Conservation (phyloP, 1,140 invertebrate species). For the Stegodyphus mimosarum region DNA sequence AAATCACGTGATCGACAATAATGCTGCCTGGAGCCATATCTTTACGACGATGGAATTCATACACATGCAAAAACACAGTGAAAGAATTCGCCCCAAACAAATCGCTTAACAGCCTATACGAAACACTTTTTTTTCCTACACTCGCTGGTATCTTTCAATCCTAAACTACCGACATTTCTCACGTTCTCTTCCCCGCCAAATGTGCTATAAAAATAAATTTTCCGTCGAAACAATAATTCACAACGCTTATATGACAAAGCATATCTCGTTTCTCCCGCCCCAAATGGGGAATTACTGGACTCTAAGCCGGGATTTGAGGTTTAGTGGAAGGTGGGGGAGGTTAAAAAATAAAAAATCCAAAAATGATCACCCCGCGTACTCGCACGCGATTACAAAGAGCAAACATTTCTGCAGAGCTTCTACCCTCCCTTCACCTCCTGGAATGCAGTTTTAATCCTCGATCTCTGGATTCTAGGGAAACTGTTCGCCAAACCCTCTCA, state of each 20-base stretch:
- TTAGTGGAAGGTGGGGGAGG: background rate
- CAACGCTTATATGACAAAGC: constrained; percentile 17
- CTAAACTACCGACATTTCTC: constrained; percentile 13
- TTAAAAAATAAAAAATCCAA: constrained; percentile 21
- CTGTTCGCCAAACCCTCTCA: too few species aligned
- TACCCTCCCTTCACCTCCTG: background rate
- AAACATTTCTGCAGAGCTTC: background rate
- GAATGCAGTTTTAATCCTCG: constrained; percentile 24
- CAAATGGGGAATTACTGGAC: constrained; percentile 26
- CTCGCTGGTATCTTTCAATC: background rate
- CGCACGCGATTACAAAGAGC: constrained; percentile 10
- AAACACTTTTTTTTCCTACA: background rate
- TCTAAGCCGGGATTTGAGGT: constrained; percentile 27
- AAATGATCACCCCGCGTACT: constrained; percentile 10
- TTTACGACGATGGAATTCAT: too few species aligned
- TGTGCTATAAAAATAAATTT: constrained; percentile 31
- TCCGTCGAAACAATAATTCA: constrained; percentile 33
- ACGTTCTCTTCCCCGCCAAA: constrained; percentile 5
- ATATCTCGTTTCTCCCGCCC: constrained; percentile 14
- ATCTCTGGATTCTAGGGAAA: background rate
- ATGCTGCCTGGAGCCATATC: too few species aligned
- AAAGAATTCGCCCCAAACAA: background rate
- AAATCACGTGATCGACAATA: too few species aligned
- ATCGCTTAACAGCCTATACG: background rate
- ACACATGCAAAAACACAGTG: too few species aligned